Base-by-base conservation (phyloP, 2,888 invertebrate genomes). In the Volucella zonaria region DNA sequence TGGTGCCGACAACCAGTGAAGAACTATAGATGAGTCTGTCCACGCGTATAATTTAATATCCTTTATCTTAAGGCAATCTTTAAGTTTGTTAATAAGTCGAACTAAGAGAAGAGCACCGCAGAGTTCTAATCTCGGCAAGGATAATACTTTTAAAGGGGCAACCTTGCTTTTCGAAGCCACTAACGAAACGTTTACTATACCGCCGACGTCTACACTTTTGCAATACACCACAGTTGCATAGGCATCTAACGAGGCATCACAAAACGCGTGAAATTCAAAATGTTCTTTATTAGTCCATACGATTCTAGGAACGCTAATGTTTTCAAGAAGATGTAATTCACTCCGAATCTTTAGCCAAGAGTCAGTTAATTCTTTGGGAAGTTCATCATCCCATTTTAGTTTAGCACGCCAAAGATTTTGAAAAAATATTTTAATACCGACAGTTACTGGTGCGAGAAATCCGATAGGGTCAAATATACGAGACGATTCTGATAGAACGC, bases 161-260 rank as follows among this genome's bases (percentile, higher is more conserved):
- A 82, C 82, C 23, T 56, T 49, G 10, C 38, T 77, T 8, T 71
- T 59, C 14, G 71, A 56, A 38, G 73, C 68, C 15, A 71, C 61
- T 38, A 76, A 59, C 6, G 54, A 62, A 1, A 64, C 40, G 2
- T 52, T 18, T 15, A 56, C 18, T 18, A 11, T 15, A 31, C 54
- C 54, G 10, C 54, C n/a, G 3, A 23, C 18, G 12, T 10, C 40
- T 15, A 40, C 18, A 14, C 64, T 74, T 18, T 49, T 45, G 64
- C 70, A 70, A n/a, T 77, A 64, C 1, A 70, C 56, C 6, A 62
- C 77, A 23, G 77, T 47, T n/a, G 77, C 77, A 23, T 76, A 67
- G 11, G 76, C 67, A 58, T 70, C 70, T 8, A 68, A 43, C 8
- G 77, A 73, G 3, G 73, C 73, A 56, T 70, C 70, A 40, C 70